Percentiles rank a stretch among this genome's conserved stretches.
Conservation (phyloP, 2,888 invertebrate species). For the Tigriopus californicus region DNA sequence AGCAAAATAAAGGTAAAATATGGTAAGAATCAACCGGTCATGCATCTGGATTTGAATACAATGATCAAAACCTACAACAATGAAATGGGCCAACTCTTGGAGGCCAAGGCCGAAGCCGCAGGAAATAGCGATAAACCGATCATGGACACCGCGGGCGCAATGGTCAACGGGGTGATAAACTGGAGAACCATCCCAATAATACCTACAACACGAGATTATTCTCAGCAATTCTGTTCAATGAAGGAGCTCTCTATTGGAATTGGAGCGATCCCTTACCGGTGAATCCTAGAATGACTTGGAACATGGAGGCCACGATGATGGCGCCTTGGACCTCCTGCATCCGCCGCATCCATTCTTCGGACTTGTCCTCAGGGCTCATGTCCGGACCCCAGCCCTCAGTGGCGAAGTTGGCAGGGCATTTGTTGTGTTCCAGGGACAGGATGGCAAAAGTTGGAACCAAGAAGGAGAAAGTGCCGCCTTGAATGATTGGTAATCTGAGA, state of each 20-base stretch:
- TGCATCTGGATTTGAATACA: too few relatives aligned
- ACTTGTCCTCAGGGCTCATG: constrained; percentile 37
- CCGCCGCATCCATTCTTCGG: constrained; percentile 47
- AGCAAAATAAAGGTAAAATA: constrained; percentile 22
- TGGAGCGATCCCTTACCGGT: background rate
- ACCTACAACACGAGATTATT: constrained; percentile 30
- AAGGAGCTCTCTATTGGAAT: too few relatives aligned
- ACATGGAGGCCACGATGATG: constrained; percentile 45
- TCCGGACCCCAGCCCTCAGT: constrained; percentile 27
- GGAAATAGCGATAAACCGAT: constrained; percentile 64
- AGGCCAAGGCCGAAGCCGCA: constrained; percentile 58
- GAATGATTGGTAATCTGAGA: constrained; percentile 24
- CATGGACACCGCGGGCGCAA: constrained; percentile 60
- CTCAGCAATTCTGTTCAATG: too few relatives aligned
- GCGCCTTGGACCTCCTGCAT: constrained; percentile 67
- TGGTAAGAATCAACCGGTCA: too few relatives aligned
- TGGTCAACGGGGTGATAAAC: constrained; percentile 61
- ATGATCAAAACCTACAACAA: constrained; percentile 44
- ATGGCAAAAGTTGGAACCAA: constrained; percentile 57
- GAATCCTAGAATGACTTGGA: constrained; percentile 2
- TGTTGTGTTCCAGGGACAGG: constrained; percentile 47
- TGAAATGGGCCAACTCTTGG: constrained; percentile 65
- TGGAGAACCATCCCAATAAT: constrained; percentile 51
- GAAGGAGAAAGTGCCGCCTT: constrained; percentile 56
- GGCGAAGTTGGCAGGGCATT: constrained; percentile 37